Evolutionary conservation across 2,797 vertebrate genomes (phyloP).

Genomic region (Micrastur ruficollis): DNA sequence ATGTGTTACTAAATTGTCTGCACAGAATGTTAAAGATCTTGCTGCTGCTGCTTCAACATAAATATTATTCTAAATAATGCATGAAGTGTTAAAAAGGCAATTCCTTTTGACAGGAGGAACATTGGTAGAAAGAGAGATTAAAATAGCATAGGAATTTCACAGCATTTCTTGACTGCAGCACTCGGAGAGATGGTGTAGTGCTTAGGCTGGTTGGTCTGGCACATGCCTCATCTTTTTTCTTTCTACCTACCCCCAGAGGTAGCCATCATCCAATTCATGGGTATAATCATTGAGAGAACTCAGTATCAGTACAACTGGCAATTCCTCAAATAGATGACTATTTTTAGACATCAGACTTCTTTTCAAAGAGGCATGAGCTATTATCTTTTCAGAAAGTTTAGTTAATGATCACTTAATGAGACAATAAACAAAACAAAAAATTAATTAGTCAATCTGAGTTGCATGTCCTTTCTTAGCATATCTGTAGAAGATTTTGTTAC

Average conservation of each 20-base stretch:
- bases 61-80: neutral
- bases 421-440: neutral
- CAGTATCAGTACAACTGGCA: accelerated
- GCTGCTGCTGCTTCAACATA: neutral
- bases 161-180: neutral
- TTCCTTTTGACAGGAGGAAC: neutral
- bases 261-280: neutral
- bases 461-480: neutral
- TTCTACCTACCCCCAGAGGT: neutral
- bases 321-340: neutral
- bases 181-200: too few species aligned
- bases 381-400: neutral
- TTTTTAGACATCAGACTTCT: neutral
- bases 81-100: neutral
- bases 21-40: neutral
- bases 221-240: neutral
- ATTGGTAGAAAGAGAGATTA: neutral
- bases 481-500: neutral
- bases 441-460: neutral
- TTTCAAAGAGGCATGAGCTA: neutral
- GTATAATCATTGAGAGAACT: neutral
- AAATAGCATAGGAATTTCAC: neutral
- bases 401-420: neutral
- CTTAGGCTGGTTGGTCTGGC: neutral
- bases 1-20: neutral